Conservation (phyloP, 2,797 vertebrate species). For the Sus cebifrons region DNA sequence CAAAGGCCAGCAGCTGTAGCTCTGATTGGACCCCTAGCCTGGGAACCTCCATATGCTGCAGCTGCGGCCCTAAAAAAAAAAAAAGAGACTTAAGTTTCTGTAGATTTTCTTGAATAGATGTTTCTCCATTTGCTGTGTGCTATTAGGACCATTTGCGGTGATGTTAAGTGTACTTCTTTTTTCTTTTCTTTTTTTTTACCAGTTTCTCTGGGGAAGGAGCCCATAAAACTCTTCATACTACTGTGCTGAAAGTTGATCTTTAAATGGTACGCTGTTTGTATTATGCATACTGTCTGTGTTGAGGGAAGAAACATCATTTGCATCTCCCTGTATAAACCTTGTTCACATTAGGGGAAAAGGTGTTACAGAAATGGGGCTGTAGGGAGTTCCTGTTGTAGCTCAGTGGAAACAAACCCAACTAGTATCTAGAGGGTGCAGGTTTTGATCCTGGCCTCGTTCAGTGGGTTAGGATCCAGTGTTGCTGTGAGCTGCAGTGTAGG, state of each 20-base stretch:
- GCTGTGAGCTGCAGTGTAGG: too few species aligned
- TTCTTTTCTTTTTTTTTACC: background rate
- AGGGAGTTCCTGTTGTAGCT: background rate
- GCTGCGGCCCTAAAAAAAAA: too few species aligned
- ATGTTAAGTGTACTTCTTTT: background rate
- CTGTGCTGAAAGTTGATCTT: rapidly evolving
- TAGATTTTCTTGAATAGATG: background rate
- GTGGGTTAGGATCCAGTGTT: too few species aligned
- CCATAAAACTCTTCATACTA: background rate
- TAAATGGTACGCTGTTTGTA: background rate
- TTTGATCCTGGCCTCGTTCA: too few species aligned
- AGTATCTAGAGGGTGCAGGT: too few species aligned
- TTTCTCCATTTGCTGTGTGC: background rate
- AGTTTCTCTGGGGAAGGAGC: background rate
- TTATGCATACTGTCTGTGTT: background rate
- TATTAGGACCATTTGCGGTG: background rate
- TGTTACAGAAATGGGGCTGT: background rate
- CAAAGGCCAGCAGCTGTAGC: too few species aligned
- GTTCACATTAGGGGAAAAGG: constrained; percentile 8
- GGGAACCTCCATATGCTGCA: too few species aligned
- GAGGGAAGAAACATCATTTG: background rate
- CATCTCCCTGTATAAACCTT: background rate
- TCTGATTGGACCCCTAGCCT: too few species aligned
- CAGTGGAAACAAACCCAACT: too few species aligned
- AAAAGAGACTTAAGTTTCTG: too few species aligned